Base-by-base conservation (phyloP, 2,888 invertebrate genomes). In the Acanthopleura granulata region DNA sequence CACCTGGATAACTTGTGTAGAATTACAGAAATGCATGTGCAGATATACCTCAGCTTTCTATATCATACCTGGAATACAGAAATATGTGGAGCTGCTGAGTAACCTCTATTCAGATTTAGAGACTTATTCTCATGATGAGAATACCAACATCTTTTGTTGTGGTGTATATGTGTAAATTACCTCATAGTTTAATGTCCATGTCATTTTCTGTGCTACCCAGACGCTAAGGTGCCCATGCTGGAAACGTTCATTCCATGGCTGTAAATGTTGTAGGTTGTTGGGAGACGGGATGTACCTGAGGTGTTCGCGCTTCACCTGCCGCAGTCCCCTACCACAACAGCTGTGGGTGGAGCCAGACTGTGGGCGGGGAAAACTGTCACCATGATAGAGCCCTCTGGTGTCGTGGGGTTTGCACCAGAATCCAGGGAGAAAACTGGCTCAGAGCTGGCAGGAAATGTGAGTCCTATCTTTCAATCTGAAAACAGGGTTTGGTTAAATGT, bases 311-410 rank as follows among this genome's bases (percentile, higher is more conserved):
- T 89, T 9, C 84, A 85, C 71, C 79, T 89, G 29, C 84, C 86
- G 16, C 77, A 79, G 3, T 73, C 79, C 0, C 88, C 87, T 4
- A 78, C 82, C 57, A 84, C 87, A 6, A 75, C 83, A 16, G 85
- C 84, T 14, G 78, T 81, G 62, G 89, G 89, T 25, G 89, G 88
- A 29, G 86, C 88, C 0, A 76, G 84, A 27, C 81, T 89, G 1
- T 76, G 83, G 15, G 62, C 77, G 3, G 81, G 81, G 16, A 73
- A 77, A 29, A 81, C 82, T 12, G 12, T 83, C 50, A 81, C 81
- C 29, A 76, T 80, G 11, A 82, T 88, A 15, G 89, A 90, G 66
- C 89, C 89, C 6, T 78, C 82, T 76, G 90, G 90, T 18, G 79
- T 89, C 9, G 74, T 90, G 18, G 77, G 84, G 71, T 89, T 90